Evolutionary conservation across 2,113 vertebrate species (phyloP).

Genomic region (Indicator maculatus): DNA sequence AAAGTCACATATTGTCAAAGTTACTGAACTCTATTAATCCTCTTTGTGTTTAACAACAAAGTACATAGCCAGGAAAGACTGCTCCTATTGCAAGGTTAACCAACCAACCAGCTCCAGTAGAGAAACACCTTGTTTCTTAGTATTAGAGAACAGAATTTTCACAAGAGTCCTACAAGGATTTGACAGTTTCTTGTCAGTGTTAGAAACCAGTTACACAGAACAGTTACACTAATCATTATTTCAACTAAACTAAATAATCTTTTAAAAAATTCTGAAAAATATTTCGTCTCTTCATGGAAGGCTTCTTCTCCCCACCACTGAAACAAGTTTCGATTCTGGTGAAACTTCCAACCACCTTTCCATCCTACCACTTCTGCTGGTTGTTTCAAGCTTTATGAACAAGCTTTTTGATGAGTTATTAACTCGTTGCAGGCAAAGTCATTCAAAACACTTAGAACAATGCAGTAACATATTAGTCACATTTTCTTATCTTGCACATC

Average conservation of each 20-base stretch:
- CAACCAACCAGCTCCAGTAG: neutral
- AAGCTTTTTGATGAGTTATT: neutral
- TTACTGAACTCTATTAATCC: neutral
- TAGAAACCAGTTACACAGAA: neutral
- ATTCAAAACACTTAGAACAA: neutral
- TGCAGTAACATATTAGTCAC: neutral
- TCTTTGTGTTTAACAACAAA: neutral
- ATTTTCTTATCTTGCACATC: neutral
- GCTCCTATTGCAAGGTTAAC: neutral
- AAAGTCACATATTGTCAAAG: neutral
- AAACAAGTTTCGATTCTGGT: neutral
- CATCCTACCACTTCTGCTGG: neutral
- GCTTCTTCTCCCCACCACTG: neutral
- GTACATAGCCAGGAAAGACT: accelerated
- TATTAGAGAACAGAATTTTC: neutral
- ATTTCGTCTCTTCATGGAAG: neutral
- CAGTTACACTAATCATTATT: neutral
- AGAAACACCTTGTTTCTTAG: neutral
- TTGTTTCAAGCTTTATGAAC: neutral
- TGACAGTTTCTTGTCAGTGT: neutral
- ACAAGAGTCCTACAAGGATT: neutral
- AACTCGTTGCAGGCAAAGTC: neutral
- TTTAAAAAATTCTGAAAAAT: neutral
- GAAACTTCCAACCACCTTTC: neutral
- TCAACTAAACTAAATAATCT: neutral